Percentiles rank a stretch among this genome's conserved stretches.
phyloP scores from a whole-genome alignment of 2,113 vertebrate species.

The Accipiter cooperii region DNA sequence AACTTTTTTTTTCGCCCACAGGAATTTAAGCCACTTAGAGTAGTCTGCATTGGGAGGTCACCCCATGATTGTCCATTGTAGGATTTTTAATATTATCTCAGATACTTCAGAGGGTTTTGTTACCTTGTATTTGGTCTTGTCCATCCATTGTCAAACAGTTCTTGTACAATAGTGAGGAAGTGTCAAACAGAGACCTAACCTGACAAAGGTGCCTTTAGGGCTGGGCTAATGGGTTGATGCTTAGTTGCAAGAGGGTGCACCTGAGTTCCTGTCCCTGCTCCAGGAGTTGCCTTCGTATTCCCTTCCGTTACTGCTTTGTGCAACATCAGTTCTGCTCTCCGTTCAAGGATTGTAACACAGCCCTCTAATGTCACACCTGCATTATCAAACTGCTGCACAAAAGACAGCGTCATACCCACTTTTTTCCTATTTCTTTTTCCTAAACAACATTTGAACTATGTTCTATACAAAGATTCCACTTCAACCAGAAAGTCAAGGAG shows the following conservation, averaged over 20 bases:
- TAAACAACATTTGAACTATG: neutral
- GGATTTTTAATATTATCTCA: neutral
- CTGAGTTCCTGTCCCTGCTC: neutral
- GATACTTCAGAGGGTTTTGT: neutral
- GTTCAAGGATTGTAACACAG: neutral
- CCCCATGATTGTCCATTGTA: neutral
- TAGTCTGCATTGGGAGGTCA: neutral
- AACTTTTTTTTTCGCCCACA: neutral
- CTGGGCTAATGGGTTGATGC: neutral
- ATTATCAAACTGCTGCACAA: neutral
- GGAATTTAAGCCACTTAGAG: neutral
- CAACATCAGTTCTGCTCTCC: neutral
- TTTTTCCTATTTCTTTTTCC: neutral
- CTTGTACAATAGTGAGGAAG: neutral
- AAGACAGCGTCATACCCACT: neutral
- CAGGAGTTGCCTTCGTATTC: accelerated
- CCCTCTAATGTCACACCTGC: neutral
- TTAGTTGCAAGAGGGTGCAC: neutral
- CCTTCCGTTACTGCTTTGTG: neutral
- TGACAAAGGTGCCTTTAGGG: neutral
- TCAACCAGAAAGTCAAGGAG: neutral
- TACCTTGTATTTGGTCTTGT: neutral
- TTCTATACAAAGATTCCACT: neutral
- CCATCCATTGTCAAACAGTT: neutral
- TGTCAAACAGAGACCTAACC: neutral